These are phyloP conservation scores for Grammomys surdaster DNA, from an alignment of 2,113 vertebrate species.

Conservation along the genomic window DNA sequence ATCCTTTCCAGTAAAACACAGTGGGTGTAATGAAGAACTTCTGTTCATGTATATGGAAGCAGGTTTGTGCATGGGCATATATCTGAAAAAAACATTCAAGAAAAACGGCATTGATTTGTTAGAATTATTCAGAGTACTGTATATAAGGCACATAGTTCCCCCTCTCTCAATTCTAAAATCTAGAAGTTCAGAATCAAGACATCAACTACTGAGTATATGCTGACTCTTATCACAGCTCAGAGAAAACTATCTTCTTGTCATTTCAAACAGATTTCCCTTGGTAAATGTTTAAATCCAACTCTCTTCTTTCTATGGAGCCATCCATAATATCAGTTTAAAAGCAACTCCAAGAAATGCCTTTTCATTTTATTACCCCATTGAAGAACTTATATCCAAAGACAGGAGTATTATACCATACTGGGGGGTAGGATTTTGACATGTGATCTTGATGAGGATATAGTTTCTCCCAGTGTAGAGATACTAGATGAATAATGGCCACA, in stretches of 20 bases:
- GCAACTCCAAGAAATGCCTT: background rate
- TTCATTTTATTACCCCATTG: background rate
- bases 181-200: background rate
- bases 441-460: background rate
- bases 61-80: background rate
- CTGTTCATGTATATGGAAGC: fast-evolving
- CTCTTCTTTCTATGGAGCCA: background rate
- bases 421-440: background rate
- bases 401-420: background rate
- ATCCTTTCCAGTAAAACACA: background rate
- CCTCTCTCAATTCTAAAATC: background rate
- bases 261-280: background rate
- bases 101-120: background rate
- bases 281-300: background rate
- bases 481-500: background rate
- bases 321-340: background rate
- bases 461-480: background rate
- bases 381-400: background rate
- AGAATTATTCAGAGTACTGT: background rate
- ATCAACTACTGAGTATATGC: background rate
- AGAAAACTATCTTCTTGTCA: background rate
- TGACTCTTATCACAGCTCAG: background rate
- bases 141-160: background rate
- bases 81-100: background rate
- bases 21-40: background rate